phyloP scores from a whole-genome alignment of 2,797 vertebrate species.

The Acanthornis magna region DNA sequence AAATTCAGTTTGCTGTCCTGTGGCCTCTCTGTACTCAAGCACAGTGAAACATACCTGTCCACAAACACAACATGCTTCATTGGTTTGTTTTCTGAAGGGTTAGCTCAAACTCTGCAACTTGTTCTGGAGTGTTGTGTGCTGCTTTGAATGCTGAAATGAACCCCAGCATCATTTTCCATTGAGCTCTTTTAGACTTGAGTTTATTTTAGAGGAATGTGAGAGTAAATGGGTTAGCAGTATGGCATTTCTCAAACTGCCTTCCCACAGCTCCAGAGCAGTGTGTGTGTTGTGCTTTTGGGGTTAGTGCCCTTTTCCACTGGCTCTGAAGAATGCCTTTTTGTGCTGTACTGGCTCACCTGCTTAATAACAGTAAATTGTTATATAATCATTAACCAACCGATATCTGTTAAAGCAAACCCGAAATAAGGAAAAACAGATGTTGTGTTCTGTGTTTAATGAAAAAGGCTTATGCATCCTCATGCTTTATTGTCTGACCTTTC shows the following conservation, averaged over 20 bases:
- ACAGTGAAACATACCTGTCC: not conserved
- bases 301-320: not conserved
- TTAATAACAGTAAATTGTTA: constrained; percentile 15
- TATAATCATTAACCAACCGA: constrained; percentile 26
- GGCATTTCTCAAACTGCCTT: not conserved
- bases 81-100: not conserved
- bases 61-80: not conserved
- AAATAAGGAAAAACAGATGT: constrained; percentile 57
- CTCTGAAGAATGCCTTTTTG: not conserved
- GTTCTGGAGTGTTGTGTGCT: not conserved
- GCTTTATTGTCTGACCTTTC: not conserved
- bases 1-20: not conserved
- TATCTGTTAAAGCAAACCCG: constrained; percentile 46
- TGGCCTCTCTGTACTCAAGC: not conserved
- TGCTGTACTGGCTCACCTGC: not conserved
- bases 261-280: not conserved
- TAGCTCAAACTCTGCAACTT: not conserved
- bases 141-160: not conserved
- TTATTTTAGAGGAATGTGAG: not conserved
- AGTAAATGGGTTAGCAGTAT: not conserved
- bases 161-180: not conserved
- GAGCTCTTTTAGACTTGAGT: not conserved
- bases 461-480: constrained; percentile 41
- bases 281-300: not conserved
- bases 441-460: constrained; percentile 48